Evolutionary conservation across 2,113 vertebrate species (phyloP).

Genomic region (Indicator maculatus): DNA sequence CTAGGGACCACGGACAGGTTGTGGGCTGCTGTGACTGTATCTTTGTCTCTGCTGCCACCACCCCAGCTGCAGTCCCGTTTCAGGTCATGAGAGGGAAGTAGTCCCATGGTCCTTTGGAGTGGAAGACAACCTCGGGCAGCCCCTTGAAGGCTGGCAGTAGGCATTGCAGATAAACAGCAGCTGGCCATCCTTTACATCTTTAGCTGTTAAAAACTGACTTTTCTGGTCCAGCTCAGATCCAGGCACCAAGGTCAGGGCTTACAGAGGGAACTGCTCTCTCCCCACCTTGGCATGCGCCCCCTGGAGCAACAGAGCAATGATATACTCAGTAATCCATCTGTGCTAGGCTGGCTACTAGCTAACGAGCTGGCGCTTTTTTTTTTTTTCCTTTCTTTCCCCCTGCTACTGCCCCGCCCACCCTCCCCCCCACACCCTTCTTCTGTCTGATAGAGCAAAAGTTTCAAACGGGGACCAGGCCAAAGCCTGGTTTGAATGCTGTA

Average conservation of each 20-base stretch:
- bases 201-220: neutral
- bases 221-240: neutral
- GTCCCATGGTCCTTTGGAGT: neutral
- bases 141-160: accelerated
- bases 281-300: neutral
- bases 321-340: neutral
- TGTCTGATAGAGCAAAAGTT: neutral
- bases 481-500: neutral
- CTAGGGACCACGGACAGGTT: neutral
- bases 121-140: neutral
- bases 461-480: neutral
- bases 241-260: neutral
- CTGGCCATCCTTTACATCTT: neutral
- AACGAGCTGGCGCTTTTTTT: accelerated
- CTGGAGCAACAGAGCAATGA: neutral
- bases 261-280: neutral
- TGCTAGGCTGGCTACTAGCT: neutral
- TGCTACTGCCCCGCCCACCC: too few species aligned
- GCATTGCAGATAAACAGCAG: neutral
- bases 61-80: neutral
- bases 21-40: neutral
- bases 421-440: neutral
- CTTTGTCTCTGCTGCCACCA: neutral
- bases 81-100: neutral
- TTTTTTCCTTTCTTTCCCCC: too few species aligned